Percentiles rank a stretch among this genome's conserved stretches.
phyloP scores from a whole-genome alignment of 1,140 invertebrate species.

The Habropoda laboriosa region DNA sequence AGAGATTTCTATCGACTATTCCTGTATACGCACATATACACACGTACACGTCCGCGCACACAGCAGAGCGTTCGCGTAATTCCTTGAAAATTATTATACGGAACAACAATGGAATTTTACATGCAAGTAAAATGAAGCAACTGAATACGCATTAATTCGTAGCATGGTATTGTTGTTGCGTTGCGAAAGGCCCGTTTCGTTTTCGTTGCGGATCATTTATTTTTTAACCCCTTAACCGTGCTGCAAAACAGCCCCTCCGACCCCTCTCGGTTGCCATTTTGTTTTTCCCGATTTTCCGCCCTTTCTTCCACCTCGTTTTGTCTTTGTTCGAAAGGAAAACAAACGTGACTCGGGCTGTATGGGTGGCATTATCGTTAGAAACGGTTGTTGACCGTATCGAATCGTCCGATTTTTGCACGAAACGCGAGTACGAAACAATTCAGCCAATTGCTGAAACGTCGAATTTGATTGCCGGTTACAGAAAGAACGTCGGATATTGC shows the following conservation, averaged over 20 bases:
- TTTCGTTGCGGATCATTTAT: slow-evolving; percentile 42
- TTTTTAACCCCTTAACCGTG: slow-evolving; percentile 29
- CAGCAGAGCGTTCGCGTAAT: slow-evolving; percentile 33
- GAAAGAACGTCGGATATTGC: slow-evolving; percentile 48
- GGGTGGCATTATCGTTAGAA: slow-evolving; percentile 9
- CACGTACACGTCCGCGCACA: too few species aligned
- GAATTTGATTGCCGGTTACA: slow-evolving; percentile 51
- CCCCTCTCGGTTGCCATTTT: neutral
- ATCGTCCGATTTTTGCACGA: slow-evolving; percentile 32
- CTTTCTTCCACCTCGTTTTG: neutral
- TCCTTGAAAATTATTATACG: slow-evolving; percentile 50
- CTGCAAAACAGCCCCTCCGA: too few species aligned
- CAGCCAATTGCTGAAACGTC: slow-evolving; percentile 27
- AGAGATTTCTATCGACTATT: slow-evolving; percentile 35
- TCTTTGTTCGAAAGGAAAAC: neutral
- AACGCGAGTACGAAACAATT: slow-evolving; percentile 21
- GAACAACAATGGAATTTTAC: slow-evolving; percentile 48
- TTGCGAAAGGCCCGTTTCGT: slow-evolving; percentile 30
- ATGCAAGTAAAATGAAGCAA: slow-evolving; percentile 50
- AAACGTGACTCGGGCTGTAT: neutral
- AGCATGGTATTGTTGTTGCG: slow-evolving; percentile 32
- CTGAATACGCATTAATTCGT: slow-evolving; percentile 47
- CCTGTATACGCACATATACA: too few species aligned
- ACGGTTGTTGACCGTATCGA: slow-evolving; percentile 20
- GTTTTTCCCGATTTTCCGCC: neutral